Percentiles rank a stretch among this genome's conserved stretches.
These are phyloP conservation scores for Hypomecis punctinalis DNA, from an alignment of 2,888 invertebrate genomes.

Conservation along the genomic window DNA sequence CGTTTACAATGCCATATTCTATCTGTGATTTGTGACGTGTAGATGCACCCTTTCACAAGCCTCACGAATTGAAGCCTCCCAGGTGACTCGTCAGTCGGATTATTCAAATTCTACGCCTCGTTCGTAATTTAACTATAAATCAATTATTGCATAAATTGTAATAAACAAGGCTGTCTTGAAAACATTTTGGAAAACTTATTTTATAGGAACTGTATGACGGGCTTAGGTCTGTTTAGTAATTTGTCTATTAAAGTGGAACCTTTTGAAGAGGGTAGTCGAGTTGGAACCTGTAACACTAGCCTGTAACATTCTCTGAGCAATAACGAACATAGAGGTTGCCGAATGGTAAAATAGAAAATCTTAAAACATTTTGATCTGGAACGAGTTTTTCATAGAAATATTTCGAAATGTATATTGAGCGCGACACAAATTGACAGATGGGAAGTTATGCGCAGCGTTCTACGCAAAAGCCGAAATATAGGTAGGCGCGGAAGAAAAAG, in stretches of 20 bases:
- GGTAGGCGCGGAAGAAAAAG: too few relatives aligned
- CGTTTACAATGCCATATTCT: slow-evolving; percentile 63
- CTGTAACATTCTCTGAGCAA: slow-evolving; percentile 47
- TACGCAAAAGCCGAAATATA: too few relatives aligned
- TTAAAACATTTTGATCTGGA: slow-evolving; percentile 70
- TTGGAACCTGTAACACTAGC: slow-evolving; percentile 34
- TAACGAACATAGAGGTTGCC: slow-evolving; percentile 48
- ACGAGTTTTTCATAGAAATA: slow-evolving; percentile 74
- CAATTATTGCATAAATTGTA: slow-evolving; percentile 50
- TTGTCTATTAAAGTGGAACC: slow-evolving; percentile 45
- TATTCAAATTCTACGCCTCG: slow-evolving; percentile 46
- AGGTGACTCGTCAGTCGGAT: slow-evolving; percentile 44
- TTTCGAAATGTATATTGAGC: slow-evolving; percentile 75
- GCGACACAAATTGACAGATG: too few relatives aligned
- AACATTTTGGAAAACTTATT: slow-evolving; percentile 57
- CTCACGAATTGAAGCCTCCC: slow-evolving; percentile 44
- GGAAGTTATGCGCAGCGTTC: too few relatives aligned
- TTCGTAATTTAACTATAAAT: slow-evolving; percentile 46
- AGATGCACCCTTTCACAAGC: slow-evolving; percentile 58
- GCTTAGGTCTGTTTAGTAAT: slow-evolving; percentile 48
- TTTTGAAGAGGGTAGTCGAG: slow-evolving; percentile 12
- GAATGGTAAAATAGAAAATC: slow-evolving; percentile 53
- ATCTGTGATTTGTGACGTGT: slow-evolving; percentile 74
- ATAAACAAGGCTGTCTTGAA: slow-evolving; percentile 55
- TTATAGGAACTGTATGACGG: slow-evolving; percentile 48